These are phyloP conservation scores for Neoniphon sammara DNA, from an alignment of 2,797 vertebrate genomes.

Conservation along the genomic window DNA sequence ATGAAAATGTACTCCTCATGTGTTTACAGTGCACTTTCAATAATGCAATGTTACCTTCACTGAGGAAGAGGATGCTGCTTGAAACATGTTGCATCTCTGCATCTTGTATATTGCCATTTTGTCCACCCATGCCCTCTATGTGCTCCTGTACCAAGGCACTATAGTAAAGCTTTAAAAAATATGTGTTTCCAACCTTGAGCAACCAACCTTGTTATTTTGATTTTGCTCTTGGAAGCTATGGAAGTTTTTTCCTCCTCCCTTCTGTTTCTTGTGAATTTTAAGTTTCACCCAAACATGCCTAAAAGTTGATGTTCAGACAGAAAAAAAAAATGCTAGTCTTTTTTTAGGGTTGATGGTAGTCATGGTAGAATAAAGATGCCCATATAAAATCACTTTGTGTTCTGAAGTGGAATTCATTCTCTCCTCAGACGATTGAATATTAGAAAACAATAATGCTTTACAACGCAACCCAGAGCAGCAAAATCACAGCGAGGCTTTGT, in stretches of 20 bases:
- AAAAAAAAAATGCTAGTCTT: slow-evolving; percentile 11
- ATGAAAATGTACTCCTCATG: neutral
- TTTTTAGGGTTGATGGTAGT: slow-evolving; percentile 13
- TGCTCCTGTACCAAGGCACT: too few relatives aligned
- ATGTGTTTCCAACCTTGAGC: too few relatives aligned
- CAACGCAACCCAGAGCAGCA: slow-evolving; percentile 30
- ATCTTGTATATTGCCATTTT: too few relatives aligned
- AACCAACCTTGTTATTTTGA: too few relatives aligned
- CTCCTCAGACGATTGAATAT: slow-evolving; percentile 40
- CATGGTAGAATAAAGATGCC: slow-evolving; percentile 2
- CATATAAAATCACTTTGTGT: slow-evolving; percentile 31
- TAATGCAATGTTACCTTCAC: too few relatives aligned
- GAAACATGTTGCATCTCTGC: too few relatives aligned
- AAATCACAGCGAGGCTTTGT: slow-evolving; percentile 55
- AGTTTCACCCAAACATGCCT: neutral
- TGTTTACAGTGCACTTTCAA: neutral
- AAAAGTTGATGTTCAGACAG: neutral
- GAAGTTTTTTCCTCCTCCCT: too few relatives aligned
- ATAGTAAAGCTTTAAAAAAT: too few relatives aligned
- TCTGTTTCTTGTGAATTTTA: too few relatives aligned
- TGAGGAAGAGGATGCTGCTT: too few relatives aligned
- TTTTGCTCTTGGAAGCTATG: too few relatives aligned
- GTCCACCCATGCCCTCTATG: too few relatives aligned
- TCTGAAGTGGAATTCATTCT: slow-evolving; percentile 19
- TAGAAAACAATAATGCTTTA: slow-evolving; percentile 46